Evolutionary conservation across 2,888 invertebrate species (phyloP).

Genomic region (Lamellibrachia columna): DNA sequence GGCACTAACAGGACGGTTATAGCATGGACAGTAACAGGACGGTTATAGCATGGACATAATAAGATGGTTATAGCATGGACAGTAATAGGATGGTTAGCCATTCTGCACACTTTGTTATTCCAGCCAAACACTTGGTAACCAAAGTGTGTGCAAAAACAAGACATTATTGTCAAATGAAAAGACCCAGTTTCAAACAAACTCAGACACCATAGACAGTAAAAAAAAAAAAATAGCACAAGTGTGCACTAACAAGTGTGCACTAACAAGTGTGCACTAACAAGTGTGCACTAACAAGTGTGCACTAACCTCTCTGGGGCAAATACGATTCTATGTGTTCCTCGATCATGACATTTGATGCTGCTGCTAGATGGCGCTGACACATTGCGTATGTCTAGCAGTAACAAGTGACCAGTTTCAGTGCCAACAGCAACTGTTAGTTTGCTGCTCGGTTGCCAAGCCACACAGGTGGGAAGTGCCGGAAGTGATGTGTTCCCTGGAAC

Average conservation of each 20-base stretch:
- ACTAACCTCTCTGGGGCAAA: slow-evolving; percentile 53
- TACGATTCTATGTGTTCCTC: slow-evolving; percentile 52
- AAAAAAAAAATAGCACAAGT: background rate
- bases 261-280: background rate
- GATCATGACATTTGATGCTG: slow-evolving; percentile 47
- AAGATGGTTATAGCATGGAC: too few species aligned
- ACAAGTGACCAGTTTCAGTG: slow-evolving; percentile 69
- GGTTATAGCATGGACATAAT: too few species aligned
- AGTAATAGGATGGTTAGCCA: too few species aligned
- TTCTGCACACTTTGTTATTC: too few species aligned
- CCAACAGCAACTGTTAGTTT: slow-evolving; percentile 64
- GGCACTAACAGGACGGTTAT: too few species aligned
- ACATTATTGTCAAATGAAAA: too few species aligned
- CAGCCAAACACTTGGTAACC: too few species aligned
- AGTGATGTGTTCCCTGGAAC: slow-evolving; percentile 65
- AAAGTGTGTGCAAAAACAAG: too few species aligned
- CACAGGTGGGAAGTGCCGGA: slow-evolving; percentile 56
- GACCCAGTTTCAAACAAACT: too few species aligned
- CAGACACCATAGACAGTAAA: too few species aligned
- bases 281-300: slow-evolving; percentile 18
- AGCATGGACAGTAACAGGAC: too few species aligned
- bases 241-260: slow-evolving; percentile 5
- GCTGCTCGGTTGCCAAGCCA: slow-evolving; percentile 58
- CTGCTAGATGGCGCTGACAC: slow-evolving; percentile 42
- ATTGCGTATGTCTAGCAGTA: slow-evolving; percentile 69